These are phyloP conservation scores for Chelmon rostratus DNA, from an alignment of 2,797 vertebrate genomes.

Conservation along the genomic window DNA sequence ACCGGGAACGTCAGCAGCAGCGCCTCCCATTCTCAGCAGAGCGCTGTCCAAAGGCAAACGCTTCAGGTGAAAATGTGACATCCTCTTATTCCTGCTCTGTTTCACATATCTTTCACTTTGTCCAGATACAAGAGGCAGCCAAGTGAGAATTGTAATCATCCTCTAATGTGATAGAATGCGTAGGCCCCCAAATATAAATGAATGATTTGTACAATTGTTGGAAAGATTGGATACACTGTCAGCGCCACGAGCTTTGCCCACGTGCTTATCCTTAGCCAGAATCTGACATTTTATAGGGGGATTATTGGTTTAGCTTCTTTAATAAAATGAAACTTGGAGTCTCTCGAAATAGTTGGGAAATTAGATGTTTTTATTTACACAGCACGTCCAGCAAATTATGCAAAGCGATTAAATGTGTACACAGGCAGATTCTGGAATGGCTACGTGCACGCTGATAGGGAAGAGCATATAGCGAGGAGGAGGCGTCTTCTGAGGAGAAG, in stretches of 20 bases:
- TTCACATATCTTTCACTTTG: conserved; percentile 39
- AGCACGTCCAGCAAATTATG: conserved; percentile 42
- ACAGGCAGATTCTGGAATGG: conserved; percentile 35
- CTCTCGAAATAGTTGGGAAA: conserved; percentile 31
- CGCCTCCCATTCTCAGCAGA: conserved; percentile 77
- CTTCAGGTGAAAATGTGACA: conserved; percentile 82
- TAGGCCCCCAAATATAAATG: conserved; percentile 62
- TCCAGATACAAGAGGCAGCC: conserved; percentile 46
- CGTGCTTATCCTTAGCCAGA: background rate
- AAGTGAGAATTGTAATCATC: conserved; percentile 64
- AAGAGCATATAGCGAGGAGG: conserved; percentile 6
- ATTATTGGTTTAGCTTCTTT: conserved; percentile 35
- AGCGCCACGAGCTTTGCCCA: conserved; percentile 20
- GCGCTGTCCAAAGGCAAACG: conserved; percentile 81
- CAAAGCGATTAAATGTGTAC: conserved; percentile 53
- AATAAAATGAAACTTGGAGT: conserved; percentile 35
- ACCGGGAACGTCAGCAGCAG: conserved; percentile 61
- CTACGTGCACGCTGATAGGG: conserved; percentile 14
- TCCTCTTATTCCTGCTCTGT: conserved; percentile 47
- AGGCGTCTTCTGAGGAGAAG: conserved; percentile 26
- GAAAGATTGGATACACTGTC: conserved; percentile 30
- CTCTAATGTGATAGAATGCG: conserved; percentile 52
- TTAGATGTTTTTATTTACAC: conserved; percentile 42
- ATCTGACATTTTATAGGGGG: conserved; percentile 20
- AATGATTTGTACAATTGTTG: conserved; percentile 39